A percentile compares a stretch with the other conserved stretches of the same genome.
These are phyloP conservation scores for Heliconius himera DNA, from an alignment of 1,140 invertebrate species.

Conservation along the genomic window DNA sequence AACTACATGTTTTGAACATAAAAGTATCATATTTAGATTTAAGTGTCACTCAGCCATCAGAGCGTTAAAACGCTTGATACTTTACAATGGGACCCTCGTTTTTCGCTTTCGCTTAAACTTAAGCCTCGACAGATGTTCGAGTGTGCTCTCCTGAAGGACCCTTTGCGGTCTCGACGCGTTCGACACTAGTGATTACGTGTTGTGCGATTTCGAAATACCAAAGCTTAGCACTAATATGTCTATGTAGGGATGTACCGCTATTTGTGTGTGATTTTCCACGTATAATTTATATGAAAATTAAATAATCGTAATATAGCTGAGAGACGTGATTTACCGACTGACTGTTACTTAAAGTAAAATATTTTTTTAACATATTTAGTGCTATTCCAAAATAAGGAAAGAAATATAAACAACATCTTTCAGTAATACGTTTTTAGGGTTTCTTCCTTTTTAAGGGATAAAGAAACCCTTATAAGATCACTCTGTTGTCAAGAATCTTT, in stretches of 20 bases:
- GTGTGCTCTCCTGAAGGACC: slow-evolving; percentile 51
- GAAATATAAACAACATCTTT: too few species aligned
- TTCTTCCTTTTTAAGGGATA: too few species aligned
- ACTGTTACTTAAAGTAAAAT: too few species aligned
- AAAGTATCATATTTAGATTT: slow-evolving; percentile 9
- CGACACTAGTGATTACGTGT: slow-evolving; percentile 45
- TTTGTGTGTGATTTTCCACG: background rate
- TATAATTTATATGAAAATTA: background rate
- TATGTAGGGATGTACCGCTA: background rate
- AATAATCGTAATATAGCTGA: too few species aligned
- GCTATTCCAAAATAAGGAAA: too few species aligned
- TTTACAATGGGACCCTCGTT: slow-evolving; percentile 34
- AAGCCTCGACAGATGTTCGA: slow-evolving; percentile 67
- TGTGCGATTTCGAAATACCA: slow-evolving; percentile 29
- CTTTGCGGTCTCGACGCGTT: slow-evolving; percentile 49
- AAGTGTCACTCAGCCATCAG: slow-evolving; percentile 29
- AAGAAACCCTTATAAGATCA: too few species aligned
- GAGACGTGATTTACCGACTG: too few species aligned
- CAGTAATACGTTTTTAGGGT: too few species aligned
- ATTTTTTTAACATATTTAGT: too few species aligned
- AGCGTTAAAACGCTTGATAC: slow-evolving; percentile 39
- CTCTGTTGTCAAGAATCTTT: too few species aligned
- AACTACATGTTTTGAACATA: background rate
- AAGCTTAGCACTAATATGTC: slow-evolving; percentile 3
- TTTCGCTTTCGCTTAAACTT: slow-evolving; percentile 53